Evolutionary conservation across 2,888 invertebrate species (phyloP), one percentile per base, ranked within the genome.

Genomic region (Meganola albula): DNA sequence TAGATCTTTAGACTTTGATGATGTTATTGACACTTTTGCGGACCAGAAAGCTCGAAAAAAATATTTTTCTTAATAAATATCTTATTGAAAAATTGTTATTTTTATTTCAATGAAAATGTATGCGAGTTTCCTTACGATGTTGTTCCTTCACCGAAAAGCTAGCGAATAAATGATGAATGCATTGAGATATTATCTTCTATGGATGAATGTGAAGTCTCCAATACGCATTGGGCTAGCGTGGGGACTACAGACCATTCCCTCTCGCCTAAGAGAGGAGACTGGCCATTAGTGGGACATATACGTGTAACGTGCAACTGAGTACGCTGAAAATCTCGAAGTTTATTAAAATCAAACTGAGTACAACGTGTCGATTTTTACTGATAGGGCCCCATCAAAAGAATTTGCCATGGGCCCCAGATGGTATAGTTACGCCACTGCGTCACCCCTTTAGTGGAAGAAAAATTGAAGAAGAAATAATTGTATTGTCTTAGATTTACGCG

Each of bases 21-120:
- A n/a, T n/a, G n/a, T 12, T 24, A 30, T 29, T 13, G 23, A 29
- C 21, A 29, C 29, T 29, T 32, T 31, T 31, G 32, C 26, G 32
- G 22, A 32, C 26, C 32, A 32, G 32, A 27, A 32, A 32, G 13
- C 26, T 32, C 12, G 26, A n/a, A 32, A 12, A 32, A 26, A 32
- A 32, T 21, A 32, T 25, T 32, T 26, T 32, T 32, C 25, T 26
- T 32, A 32, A 32, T 32, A 32, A 32, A 31, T 31, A 21, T 31
- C 25, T 31, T 26, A 12, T 22, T 29, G 11, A 29, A 22, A 22
- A 22, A 22, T 29, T 29, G 12, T 29, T 22, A 29, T 29, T 27
- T 10, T 10, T 24, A 24, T 24, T 6, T 24, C 4, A 10, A 10
- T 13, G 25, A 11, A 13, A 25, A 25, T 13, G 16, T 5, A 16